Base-by-base conservation (phyloP, 2,113 vertebrate genomes). In the Vicugna pacos region DNA sequence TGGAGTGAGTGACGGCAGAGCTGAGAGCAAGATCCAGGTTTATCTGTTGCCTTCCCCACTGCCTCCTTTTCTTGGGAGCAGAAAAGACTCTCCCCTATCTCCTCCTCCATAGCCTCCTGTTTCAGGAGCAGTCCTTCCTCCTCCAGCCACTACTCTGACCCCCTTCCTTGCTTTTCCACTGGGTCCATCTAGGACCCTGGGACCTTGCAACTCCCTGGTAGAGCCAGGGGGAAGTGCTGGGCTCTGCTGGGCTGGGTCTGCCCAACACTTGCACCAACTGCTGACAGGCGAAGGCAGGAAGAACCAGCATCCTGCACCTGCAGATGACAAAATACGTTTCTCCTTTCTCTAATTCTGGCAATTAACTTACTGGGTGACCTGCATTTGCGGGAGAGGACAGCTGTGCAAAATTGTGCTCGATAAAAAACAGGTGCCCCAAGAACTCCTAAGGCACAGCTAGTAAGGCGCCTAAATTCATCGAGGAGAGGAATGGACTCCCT, bases 131-230 rank as follows among this genome's bases (percentile, higher is more conserved):
- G 42, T 46, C 35, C 48, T 56, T 65, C 13, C 16, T 19, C 26
- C 10, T 22, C 32, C 19, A 30, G 73, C 9, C 46, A 22, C 0
- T 28, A 16, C 28, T 56, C 6, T 48, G 50, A 54, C 6, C 32
- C 26, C 2, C 13, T 11, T 0, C 8, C 28, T n/a, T 0, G 5
- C 67, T 28, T 50, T 50, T 38, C 58, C 24, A 22, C 72, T 26
- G 26, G 32, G 60, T 17, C 22, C 38, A 70, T 10, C 58, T 52
- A 56, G 54, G 72, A 24, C 48, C n/a, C 3, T 19, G n/a, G 26
- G 26, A 48, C 35, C 60, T 9, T 20, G 46, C 0, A 24, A 19
- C 26, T 88, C 81, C 32, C 38, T 48, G 46, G 72, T 5, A 58
- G 17, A 70, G 42, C 28, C 16, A 14, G 32, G 58, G 26, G 9